Percentiles rank a stretch among this genome's conserved stretches.
Evolutionary conservation across 2,797 vertebrate genomes (phyloP).

Genomic region (Alauda arvensis): DNA sequence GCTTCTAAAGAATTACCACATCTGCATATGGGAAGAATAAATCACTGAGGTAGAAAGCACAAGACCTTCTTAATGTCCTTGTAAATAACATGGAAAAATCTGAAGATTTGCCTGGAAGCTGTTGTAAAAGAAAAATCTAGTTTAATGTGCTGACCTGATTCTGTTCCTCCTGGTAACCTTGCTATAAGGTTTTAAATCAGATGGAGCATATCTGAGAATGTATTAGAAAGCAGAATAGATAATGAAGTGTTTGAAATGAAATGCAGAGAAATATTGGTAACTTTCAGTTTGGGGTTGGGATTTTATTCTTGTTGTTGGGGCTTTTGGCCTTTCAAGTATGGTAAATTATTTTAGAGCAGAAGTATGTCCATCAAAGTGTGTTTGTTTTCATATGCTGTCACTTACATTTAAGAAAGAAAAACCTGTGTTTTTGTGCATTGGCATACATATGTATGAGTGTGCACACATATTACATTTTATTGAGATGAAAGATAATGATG

Average conservation of each 20-base stretch:
- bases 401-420: neutral
- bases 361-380: neutral
- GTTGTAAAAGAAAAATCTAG: conserved; percentile 17
- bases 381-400: neutral
- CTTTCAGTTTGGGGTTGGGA: neutral
- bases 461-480: neutral
- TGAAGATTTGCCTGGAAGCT: conserved; percentile 37
- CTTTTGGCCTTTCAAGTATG: neutral
- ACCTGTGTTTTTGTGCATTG: neutral
- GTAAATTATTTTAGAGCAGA: neutral
- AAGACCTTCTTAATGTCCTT: conserved; percentile 38
- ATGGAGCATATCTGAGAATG: neutral
- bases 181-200: conserved; percentile 4
- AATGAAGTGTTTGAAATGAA: neutral
- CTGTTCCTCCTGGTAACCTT: conserved; percentile 27
- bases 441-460: neutral
- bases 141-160: conserved; percentile 51
- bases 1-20: conserved; percentile 8
- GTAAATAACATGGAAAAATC: conserved; percentile 35
- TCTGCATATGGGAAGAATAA: conserved; percentile 31
- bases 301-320: neutral
- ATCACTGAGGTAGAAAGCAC: conserved; percentile 11
- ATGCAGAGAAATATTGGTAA: neutral
- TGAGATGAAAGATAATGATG: neutral
- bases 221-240: neutral